Base-by-base conservation (phyloP, 2,888 invertebrate genomes). In the Homarus gammarus region DNA sequence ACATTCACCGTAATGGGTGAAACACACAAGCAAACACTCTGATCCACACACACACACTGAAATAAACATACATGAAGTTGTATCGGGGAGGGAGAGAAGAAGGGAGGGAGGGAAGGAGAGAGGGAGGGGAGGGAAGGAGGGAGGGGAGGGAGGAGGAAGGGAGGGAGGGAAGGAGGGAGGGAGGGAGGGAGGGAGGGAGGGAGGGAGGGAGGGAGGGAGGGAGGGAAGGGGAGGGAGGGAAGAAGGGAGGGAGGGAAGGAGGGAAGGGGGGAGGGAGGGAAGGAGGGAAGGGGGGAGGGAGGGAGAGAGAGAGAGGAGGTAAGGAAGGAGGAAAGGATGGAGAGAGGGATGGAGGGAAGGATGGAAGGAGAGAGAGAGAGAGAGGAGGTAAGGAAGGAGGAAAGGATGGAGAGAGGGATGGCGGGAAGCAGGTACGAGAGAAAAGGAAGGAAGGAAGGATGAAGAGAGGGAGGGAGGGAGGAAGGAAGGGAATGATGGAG, bases 41-140 rank as follows among this genome's bases (percentile, higher is more conserved):
- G 44, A n/a, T n/a, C n/a, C n/a, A n/a, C n/a, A n/a, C n/a, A n/a
- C n/a, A n/a, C n/a, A n/a, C n/a, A n/a, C n/a, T 27, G 70, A 70
- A 2, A 70, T 31, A 70, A 15, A 1, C 36, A 10, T 70, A 10
- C 36, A 5, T 70, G 27, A 33, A 44, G 44, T 5, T 44, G 12
- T 8, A 5, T 27, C 49, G 40, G 31, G 12, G 15, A 70, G 27
- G 31, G 2, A 15, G 15, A 2, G 77, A 78, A 77, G 15, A 36
- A 86, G 61, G 85, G 73, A 49, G 85, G 77, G 38, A 77, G 31
- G 15, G 56, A 56, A 18, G 31, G n/a, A 56, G 33, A 22, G 36
- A 70, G 44, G 22, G 18, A 18, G 18, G n/a, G n/a, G n/a, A n/a
- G n/a, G n/a, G n/a, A n/a, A n/a, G n/a, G n/a, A n/a, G n/a, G n/a